These are phyloP conservation scores for Rafetus swinhoei DNA, from an alignment of 2,113 vertebrate species.

Conservation along the genomic window DNA sequence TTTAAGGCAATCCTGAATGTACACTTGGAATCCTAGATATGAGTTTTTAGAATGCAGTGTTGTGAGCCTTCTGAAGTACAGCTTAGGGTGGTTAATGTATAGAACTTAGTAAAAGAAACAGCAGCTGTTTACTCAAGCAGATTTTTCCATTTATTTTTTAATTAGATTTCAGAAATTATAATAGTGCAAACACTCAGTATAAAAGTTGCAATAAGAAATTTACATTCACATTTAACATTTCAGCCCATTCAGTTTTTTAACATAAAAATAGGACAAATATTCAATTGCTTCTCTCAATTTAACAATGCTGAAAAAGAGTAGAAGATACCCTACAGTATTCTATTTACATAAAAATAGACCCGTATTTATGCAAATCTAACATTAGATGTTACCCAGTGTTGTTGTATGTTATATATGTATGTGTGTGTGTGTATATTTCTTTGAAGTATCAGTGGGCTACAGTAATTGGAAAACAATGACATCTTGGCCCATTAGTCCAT, in stretches of 20 bases:
- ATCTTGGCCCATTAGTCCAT: conserved; percentile 9
- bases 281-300: conserved; percentile 79
- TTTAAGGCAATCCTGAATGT: not conserved
- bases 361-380: conserved; percentile 87
- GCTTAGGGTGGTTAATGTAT: not conserved
- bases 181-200: conserved; percentile 95
- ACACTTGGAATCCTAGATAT: not conserved
- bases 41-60: not conserved
- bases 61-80: not conserved
- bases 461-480: conserved; percentile 23
- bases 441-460: conserved; percentile 21
- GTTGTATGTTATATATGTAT: conserved; percentile 56
- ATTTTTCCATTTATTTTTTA: conserved; percentile 80
- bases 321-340: conserved; percentile 85
- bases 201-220: conserved; percentile 92
- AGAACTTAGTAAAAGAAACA: not conserved
- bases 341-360: conserved; percentile 89
- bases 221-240: conserved; percentile 92
- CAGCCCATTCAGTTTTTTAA: conserved; percentile 85
- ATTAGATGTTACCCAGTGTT: conserved; percentile 81
- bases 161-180: conserved; percentile 81
- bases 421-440: conserved; percentile 28
- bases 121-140: conserved; percentile 76
- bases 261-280: conserved; percentile 91
- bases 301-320: conserved; percentile 84